Evolutionary conservation across 2,888 invertebrate species (phyloP).

Genomic region (Heliconius charithonia): DNA sequence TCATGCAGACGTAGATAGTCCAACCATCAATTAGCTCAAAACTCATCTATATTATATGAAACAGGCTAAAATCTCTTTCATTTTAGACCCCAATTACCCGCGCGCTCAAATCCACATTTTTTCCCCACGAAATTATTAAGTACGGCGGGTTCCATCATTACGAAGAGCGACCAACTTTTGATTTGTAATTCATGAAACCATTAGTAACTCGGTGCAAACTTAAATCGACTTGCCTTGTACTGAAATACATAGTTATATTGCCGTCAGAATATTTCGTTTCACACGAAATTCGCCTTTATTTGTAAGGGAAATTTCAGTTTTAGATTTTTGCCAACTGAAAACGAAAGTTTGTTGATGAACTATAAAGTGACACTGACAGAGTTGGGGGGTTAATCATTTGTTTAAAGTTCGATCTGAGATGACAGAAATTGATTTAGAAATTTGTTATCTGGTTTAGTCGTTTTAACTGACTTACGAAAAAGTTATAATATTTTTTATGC

Average conservation of each 20-base stretch:
- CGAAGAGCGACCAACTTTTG: constrained; percentile 53
- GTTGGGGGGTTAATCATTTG: constrained; percentile 51
- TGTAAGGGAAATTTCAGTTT: neutral
- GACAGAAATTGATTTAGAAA: constrained; percentile 25
- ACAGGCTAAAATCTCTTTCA: neutral
- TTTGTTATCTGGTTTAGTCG: neutral
- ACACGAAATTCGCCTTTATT: constrained; percentile 1
- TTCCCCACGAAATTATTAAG: constrained; percentile 41
- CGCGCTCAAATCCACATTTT: constrained; percentile 24
- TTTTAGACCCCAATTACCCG: constrained; percentile 1
- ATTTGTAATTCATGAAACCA: constrained; percentile 66
- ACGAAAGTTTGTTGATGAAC: constrained; percentile 32
- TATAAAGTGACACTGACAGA: constrained; percentile 54
- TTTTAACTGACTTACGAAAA: neutral
- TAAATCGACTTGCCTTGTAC: constrained; percentile 69
- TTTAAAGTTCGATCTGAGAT: constrained; percentile 40
- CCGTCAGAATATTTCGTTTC: neutral
- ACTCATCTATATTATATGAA: neutral
- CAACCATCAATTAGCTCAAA: neutral
- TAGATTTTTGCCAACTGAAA: constrained; percentile 23
- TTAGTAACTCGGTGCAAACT: constrained; percentile 64
- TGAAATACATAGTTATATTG: constrained; percentile 24
- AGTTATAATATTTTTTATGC: too few species aligned
- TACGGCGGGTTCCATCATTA: constrained; percentile 49
- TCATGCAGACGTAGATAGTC: neutral